Evolutionary conservation across 2,113 vertebrate species (phyloP).

Genomic region (Eublepharis macularius): DNA sequence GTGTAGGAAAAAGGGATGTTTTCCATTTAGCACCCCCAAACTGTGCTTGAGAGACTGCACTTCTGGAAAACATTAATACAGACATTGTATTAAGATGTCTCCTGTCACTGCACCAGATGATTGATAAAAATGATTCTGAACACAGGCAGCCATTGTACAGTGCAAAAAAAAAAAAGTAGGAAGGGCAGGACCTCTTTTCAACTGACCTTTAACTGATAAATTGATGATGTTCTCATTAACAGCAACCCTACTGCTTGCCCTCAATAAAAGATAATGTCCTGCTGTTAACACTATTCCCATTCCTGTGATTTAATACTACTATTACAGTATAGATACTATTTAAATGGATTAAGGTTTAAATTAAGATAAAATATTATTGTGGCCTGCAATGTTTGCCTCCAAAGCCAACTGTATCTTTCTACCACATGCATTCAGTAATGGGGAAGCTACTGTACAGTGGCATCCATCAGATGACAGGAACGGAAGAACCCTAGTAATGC

Average conservation of each 20-base stretch:
- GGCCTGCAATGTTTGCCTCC: constrained; percentile 41
- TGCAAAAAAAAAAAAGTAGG: constrained; percentile 14
- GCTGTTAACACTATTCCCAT: constrained; percentile 71
- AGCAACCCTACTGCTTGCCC: constrained; percentile 75
- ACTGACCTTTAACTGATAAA: constrained; percentile 79
- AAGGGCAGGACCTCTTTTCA: constrained; percentile 66
- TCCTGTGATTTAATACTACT: constrained; percentile 71
- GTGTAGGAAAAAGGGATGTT: constrained; percentile 1
- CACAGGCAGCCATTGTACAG: constrained; percentile 30
- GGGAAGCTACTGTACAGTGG: neutral
- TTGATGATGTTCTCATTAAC: constrained; percentile 79
- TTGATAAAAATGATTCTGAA: constrained; percentile 41
- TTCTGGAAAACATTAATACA: constrained; percentile 27
- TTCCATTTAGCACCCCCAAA: neutral
- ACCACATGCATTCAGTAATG: constrained; percentile 25
- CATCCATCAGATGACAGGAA: constrained; percentile 21
- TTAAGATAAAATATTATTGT: constrained; percentile 67
- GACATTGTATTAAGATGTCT: constrained; percentile 45
- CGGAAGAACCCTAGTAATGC: constrained; percentile 6
- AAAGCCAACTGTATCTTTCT: constrained; percentile 33
- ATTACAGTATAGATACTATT: constrained; percentile 71
- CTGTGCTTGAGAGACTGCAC: neutral
- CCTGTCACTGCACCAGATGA: constrained; percentile 30
- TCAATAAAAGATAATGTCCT: constrained; percentile 80
- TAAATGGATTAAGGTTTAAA: constrained; percentile 68